phyloP scores from a whole-genome alignment of 2,888 invertebrate species.

The Ophion ellenae region DNA sequence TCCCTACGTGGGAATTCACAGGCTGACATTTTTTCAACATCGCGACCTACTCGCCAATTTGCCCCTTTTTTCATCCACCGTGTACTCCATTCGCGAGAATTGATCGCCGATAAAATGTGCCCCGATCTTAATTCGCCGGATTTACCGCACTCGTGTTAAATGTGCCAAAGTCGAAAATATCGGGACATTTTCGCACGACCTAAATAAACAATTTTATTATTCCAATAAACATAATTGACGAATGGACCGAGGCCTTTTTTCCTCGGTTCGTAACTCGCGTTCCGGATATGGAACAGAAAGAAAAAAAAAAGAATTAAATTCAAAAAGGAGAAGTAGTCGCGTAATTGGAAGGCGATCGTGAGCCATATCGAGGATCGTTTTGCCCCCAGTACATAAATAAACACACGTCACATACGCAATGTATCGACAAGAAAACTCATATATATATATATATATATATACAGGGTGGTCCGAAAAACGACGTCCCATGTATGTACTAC shows the following conservation, averaged over 20 bases:
- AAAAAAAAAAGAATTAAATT: background rate
- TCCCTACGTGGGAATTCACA: constrained; percentile 68
- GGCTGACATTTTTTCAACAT: constrained; percentile 9
- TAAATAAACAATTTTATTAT: constrained; percentile 3
- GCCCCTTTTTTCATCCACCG: background rate
- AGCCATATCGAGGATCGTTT: constrained; percentile 6
- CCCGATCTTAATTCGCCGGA: background rate
- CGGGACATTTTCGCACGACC: background rate
- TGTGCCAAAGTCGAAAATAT: background rate
- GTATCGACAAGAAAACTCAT: background rate
- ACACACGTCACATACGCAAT: constrained; percentile 3
- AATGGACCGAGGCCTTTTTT: background rate
- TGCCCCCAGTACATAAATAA: constrained; percentile 1
- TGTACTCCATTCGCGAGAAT: background rate
- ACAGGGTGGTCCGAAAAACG: background rate
- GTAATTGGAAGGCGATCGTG: constrained; percentile 29
- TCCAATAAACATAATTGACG: background rate
- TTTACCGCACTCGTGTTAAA: background rate
- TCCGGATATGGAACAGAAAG: background rate
- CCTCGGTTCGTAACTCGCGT: constrained; percentile 14
- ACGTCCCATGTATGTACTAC: background rate
- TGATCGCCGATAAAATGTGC: background rate
- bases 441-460: background rate
- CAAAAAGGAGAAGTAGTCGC: background rate
- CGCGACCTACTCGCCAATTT: background rate